Evolutionary conservation across 2,797 vertebrate species (phyloP).

Genomic region (Trachops cirrhosus): DNA sequence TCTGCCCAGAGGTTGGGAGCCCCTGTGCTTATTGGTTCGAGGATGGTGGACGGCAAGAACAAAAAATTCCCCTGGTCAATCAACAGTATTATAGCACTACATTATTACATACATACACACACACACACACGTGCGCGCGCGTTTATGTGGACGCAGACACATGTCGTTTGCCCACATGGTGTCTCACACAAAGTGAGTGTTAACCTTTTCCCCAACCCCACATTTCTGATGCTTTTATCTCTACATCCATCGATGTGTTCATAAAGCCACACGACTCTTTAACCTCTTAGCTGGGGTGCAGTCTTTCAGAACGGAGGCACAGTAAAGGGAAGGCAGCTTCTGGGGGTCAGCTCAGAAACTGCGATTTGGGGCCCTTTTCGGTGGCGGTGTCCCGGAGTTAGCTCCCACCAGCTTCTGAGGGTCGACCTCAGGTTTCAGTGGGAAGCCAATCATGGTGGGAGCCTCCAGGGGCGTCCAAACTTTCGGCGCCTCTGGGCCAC

Average conservation of each 20-base stretch:
- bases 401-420: neutral
- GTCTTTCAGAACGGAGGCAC: neutral
- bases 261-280: neutral
- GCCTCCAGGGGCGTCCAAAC: neutral
- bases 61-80: neutral
- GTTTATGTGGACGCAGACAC: neutral
- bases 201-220: neutral
- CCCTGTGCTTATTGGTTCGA: neutral
- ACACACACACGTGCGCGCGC: rapidly evolving
- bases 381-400: rapidly evolving
- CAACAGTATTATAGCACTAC: neutral
- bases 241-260: neutral
- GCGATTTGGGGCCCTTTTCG: too few relatives aligned
- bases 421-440: neutral
- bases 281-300: neutral
- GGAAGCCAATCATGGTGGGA: neutral
- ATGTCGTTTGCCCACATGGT: neutral
- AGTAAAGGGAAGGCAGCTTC: neutral
- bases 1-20: too few relatives aligned
- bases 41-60: neutral
- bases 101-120: too few relatives aligned
- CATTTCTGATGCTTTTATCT: neutral
- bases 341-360: neutral
- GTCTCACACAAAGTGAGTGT: neutral
- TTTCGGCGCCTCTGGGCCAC: too few relatives aligned